phyloP scores from a whole-genome alignment of 1,140 invertebrate genomes.

The Drosophila pseudoananassae region DNA sequence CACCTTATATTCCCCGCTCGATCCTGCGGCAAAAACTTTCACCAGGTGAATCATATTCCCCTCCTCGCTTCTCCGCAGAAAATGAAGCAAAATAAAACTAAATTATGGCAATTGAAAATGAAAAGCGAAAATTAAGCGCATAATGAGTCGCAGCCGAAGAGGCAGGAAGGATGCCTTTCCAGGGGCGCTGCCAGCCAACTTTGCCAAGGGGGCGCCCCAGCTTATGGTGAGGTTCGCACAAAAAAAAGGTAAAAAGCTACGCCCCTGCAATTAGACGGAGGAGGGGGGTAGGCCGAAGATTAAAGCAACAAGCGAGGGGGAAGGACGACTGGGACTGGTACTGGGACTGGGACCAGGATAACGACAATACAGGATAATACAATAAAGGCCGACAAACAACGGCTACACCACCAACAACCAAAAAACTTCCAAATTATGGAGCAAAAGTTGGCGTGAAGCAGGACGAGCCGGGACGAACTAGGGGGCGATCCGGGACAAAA shows the following conservation, averaged over 20 bases:
- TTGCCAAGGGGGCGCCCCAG: not conserved
- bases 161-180: not conserved
- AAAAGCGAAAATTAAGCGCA: slow-evolving; percentile 84
- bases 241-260: slow-evolving; percentile 2
- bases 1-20: slow-evolving; percentile 5
- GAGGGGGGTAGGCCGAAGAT: slow-evolving; percentile 35
- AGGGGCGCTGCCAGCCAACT: slow-evolving; percentile 5
- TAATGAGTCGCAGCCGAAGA: slow-evolving; percentile 65
- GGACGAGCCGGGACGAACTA: slow-evolving; percentile 3
- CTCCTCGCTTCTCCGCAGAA: slow-evolving; percentile 10
- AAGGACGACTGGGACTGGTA: too few species aligned
- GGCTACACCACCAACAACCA: slow-evolving; percentile 1
- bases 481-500: slow-evolving; percentile 17
- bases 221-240: not conserved
- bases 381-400: slow-evolving; percentile 60
- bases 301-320: slow-evolving; percentile 66
- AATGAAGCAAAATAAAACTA: slow-evolving; percentile 81
- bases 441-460: slow-evolving; percentile 52
- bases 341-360: slow-evolving; percentile 10
- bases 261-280: not conserved
- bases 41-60: slow-evolving; percentile 19
- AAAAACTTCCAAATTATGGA: slow-evolving; percentile 63
- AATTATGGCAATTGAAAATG: slow-evolving; percentile 84
- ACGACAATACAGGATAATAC: slow-evolving; percentile 69
- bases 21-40: slow-evolving; percentile 44